Percentiles rank a stretch among this genome's conserved stretches.
phyloP scores from a whole-genome alignment of 2,797 vertebrate genomes.

The Neoniphon sammara region DNA sequence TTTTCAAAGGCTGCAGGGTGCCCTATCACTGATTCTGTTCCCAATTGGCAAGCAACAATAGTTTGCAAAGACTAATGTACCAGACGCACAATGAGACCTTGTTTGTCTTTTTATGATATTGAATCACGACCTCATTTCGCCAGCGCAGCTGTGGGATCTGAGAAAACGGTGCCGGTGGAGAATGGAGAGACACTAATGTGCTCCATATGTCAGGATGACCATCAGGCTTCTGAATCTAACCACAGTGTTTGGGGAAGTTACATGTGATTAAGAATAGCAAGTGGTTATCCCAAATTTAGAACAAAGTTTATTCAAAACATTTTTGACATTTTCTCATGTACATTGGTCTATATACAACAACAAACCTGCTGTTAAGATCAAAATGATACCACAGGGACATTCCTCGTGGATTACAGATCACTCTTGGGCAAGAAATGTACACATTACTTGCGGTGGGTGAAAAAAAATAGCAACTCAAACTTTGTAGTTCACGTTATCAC shows the following conservation, averaged over 20 bases:
- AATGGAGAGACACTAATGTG: constrained; percentile 67
- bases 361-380: constrained; percentile 27
- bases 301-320: constrained; percentile 37
- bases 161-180: constrained; percentile 56
- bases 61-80: constrained; percentile 68
- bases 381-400: constrained; percentile 58
- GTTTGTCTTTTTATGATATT: constrained; percentile 70
- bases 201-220: constrained; percentile 69
- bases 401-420: constrained; percentile 44
- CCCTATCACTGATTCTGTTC: constrained; percentile 71
- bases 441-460: constrained; percentile 26
- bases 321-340: constrained; percentile 55
- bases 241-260: constrained; percentile 57
- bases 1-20: constrained; percentile 71
- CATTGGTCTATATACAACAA: constrained; percentile 12
- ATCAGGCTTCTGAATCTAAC: constrained; percentile 45
- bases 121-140: constrained; percentile 72
- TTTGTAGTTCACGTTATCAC: constrained; percentile 11
- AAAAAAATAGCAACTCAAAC: neutral
- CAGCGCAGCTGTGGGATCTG: constrained; percentile 72
- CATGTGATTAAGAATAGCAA: constrained; percentile 60
- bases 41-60: constrained; percentile 73
- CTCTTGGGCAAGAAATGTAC: constrained; percentile 3
- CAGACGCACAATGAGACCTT: constrained; percentile 72
- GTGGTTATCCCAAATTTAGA: constrained; percentile 66